Base-by-base conservation (phyloP, 2,888 invertebrate genomes). In the Neria commutata region DNA sequence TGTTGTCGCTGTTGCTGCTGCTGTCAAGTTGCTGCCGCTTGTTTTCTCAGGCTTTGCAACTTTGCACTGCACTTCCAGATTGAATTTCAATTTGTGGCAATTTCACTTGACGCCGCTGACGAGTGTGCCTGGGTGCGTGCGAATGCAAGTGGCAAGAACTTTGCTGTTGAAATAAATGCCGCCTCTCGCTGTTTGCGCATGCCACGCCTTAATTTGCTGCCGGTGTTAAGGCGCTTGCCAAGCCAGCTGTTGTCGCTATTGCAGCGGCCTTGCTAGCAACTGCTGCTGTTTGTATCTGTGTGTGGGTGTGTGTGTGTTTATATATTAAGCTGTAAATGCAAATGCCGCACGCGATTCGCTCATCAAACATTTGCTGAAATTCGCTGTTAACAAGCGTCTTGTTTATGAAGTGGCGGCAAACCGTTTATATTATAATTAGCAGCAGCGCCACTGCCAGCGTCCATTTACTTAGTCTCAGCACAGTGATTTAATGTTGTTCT, bases 331-430 rank as follows among this genome's bases (percentile, higher is more conserved):
- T 4, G 62, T 60, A 61, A 67, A 65, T 65, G 62, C 56, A 60
- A 65, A 60, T 62, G 61, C 56, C 63, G 60, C 67, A 67, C 67
- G 67, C 67, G 61, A 67, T 67, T 64, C 60, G 58, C 63, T 62
- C 66, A 59, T 67, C 64, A 64, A 67, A 63, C 45, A 60, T 58
- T 63, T 53, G 29, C 26, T 50, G 21, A 45, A 47, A 58, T 54
- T 58, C n/a, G 59, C 42, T 46, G 58, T 55, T 67, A 65, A 65
- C 67, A 65, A 65, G 65, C 58, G 45, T 59, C 59, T 61, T 62
- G 60, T 62, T 65, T 60, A 59, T 42, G 14, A 4, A 42, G 42
- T 42, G 42, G 42, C 42, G 42, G 19, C 14, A 21, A 21, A 42
- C 19, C 42, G 42, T 42, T 42, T 42, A 42, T 19, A 42, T 42